Evolutionary conservation across 2,113 vertebrate genomes (phyloP).

Genomic region (Actenoides lindsayi): DNA sequence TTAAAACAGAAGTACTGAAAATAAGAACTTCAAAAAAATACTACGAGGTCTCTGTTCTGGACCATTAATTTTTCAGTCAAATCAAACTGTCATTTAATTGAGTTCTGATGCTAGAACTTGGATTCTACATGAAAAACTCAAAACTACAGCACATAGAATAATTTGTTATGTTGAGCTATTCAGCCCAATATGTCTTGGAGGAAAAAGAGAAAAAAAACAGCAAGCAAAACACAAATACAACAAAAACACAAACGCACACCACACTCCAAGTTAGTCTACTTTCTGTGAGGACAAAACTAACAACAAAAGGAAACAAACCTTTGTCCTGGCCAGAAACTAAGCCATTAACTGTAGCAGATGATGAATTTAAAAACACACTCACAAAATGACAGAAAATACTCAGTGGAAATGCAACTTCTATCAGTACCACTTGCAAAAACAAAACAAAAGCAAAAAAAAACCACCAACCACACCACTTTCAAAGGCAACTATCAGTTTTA

Average conservation of each 20-base stretch:
- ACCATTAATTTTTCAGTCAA: conserved; percentile 85
- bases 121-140: conserved; percentile 79
- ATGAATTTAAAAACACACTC: neutral
- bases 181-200: conserved; percentile 70
- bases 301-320: conserved; percentile 68
- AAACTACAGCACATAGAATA: conserved; percentile 78
- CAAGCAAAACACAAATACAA: no score
- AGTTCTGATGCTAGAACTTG: conserved; percentile 82
- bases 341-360: conserved; percentile 36
- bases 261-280: conserved; percentile 47
- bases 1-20: conserved; percentile 79
- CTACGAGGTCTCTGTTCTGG: conserved; percentile 78
- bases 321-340: conserved; percentile 45
- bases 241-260: neutral
- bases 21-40: conserved; percentile 65
- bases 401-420: neutral
- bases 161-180: conserved; percentile 82
- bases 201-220: neutral
- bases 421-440: neutral
- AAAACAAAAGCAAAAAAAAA: neutral
- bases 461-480: neutral
- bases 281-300: conserved; percentile 73
- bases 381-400: neutral
- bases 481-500: neutral
- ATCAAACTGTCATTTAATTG: conserved; percentile 86